Evolutionary conservation across 1,140 invertebrate species (phyloP), one percentile per base, ranked within the genome.

Genomic region (Atopsyche davidsoni): DNA sequence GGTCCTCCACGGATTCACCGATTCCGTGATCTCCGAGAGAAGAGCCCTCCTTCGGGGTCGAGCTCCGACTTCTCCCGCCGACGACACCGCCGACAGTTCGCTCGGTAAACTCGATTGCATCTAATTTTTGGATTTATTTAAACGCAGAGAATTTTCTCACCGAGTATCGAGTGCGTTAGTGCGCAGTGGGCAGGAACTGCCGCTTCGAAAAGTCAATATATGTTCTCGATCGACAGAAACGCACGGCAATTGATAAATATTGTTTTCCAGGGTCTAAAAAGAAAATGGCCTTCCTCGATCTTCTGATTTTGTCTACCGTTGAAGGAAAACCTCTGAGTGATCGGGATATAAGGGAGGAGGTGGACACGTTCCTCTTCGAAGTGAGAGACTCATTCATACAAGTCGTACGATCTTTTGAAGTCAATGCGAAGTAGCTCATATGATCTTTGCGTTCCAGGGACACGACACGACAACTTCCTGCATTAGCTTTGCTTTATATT

Each of bases 381-480:
- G 83, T 83, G 45, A 64, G 53, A n/a, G n/a, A n/a, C n/a, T n/a
- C n/a, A n/a, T n/a, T n/a, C n/a, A n/a, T n/a, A n/a, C n/a, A n/a
- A n/a, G n/a, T n/a, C n/a, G n/a, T n/a, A n/a, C n/a, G n/a, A n/a
- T n/a, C n/a, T n/a, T n/a, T n/a, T n/a, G n/a, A n/a, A n/a, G n/a
- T n/a, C n/a, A n/a, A n/a, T n/a, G n/a, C n/a, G n/a, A 38, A 38
- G 17, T 6, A n/a, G 14, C 6, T 38, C 35, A 38, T 38, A n/a
- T 38, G 4, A 38, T 6, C 17, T 7, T 38, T 9, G 11, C 17
- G 3, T 40, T 40, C 18, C 24, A 66, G 62, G 78, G 76, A 0
- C 86, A 90, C 60, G 87, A 90, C 59, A 90, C 87, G 14, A 85
- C 84, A 3, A 77, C 79, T 13, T 73, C 78, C 28, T 75, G 66